These are phyloP conservation scores for Thaleichthys pacificus DNA, from an alignment of 2,797 vertebrate genomes.

Conservation along the genomic window DNA sequence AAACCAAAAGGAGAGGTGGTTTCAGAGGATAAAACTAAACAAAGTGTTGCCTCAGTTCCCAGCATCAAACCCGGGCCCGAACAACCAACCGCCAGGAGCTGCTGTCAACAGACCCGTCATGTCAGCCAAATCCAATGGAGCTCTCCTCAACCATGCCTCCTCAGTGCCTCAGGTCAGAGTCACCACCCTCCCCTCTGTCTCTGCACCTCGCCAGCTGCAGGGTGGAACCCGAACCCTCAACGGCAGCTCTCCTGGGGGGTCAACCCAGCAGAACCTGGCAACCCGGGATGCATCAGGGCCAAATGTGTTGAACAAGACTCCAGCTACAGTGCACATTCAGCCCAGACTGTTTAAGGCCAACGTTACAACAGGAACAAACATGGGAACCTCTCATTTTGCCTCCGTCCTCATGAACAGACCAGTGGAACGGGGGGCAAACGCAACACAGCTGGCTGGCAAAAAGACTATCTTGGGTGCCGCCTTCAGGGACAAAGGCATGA, in stretches of 20 bases:
- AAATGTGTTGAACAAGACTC: conserved; percentile 42
- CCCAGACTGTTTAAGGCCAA: conserved; percentile 40
- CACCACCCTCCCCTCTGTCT: conserved; percentile 32
- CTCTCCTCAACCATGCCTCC: conserved; percentile 47
- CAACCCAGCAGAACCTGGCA: conserved; percentile 51
- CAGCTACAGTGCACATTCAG: conserved; percentile 37
- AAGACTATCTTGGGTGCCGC: conserved; percentile 56
- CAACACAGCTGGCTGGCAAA: conserved; percentile 41
- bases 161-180: conserved; percentile 62
- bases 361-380: conserved; percentile 28
- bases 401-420: conserved; percentile 28
- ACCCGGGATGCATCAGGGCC: conserved; percentile 50
- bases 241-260: conserved; percentile 44
- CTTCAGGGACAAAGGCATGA: conserved; percentile 35
- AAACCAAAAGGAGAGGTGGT: conserved; percentile 55
- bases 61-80: conserved; percentile 36
- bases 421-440: conserved; percentile 27
- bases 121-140: conserved; percentile 44
- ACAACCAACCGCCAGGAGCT: conserved; percentile 29
- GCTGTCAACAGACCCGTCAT: conserved; percentile 45
- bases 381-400: conserved; percentile 23
- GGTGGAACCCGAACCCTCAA: conserved; percentile 46
- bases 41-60: conserved; percentile 49
- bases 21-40: conserved; percentile 50
- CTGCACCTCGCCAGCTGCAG: conserved; percentile 21